Evolutionary conservation across 2,797 vertebrate genomes (phyloP).

Genomic region (Spinus olivaceus): DNA sequence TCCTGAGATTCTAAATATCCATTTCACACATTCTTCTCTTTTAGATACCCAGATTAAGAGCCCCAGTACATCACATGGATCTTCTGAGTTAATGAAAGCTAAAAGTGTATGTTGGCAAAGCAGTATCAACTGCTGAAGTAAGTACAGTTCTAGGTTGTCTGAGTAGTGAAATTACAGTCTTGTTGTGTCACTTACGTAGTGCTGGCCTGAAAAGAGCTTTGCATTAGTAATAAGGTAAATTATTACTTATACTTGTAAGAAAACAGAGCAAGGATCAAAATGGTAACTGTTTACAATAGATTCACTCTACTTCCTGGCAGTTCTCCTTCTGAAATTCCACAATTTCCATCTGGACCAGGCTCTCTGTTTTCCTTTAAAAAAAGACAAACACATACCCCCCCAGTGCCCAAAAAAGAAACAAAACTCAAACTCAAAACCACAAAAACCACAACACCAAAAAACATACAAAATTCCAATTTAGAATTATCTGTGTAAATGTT

Average conservation of each 20-base stretch:
- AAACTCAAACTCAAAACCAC: neutral
- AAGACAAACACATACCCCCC: neutral
- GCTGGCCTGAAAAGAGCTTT: neutral
- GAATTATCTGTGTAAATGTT: neutral
- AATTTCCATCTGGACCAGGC: neutral
- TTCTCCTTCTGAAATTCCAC: neutral
- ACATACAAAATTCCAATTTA: neutral
- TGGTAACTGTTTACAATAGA: neutral
- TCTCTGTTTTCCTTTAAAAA: neutral
- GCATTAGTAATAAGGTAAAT: neutral
- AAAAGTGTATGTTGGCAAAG: neutral
- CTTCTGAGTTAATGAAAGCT: neutral
- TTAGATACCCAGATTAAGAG: neutral
- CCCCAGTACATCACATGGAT: neutral
- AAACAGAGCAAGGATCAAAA: neutral
- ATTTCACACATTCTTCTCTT: neutral
- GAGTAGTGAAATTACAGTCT: neutral
- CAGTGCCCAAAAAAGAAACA: fast-evolving
- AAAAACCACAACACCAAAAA: neutral
- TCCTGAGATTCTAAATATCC: neutral
- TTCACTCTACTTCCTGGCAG: neutral
- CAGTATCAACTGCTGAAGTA: neutral
- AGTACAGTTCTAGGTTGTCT: neutral
- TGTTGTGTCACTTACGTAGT: neutral
- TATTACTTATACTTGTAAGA: neutral